Conservation (phyloP, 2,888 invertebrate species). For the Ophonus ardosiacus region DNA sequence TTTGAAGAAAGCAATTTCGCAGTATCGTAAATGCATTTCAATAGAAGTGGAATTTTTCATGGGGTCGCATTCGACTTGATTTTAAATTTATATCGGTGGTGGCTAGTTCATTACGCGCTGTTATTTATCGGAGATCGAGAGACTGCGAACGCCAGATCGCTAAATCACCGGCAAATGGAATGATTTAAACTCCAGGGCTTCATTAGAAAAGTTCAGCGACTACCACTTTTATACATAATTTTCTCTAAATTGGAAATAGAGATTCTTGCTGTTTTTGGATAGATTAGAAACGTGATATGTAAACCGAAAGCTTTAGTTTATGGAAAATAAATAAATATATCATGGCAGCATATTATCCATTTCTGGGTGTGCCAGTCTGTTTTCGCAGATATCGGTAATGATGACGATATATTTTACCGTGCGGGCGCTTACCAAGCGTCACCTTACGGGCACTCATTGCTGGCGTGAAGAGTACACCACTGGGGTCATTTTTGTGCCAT, state of each 20-base stretch:
- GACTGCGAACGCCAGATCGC: conserved; percentile 20
- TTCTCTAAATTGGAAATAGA: background rate
- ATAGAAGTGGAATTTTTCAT: conserved; percentile 34
- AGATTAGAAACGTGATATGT: too few species aligned
- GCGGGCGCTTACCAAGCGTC: too few species aligned
- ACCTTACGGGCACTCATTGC: too few species aligned
- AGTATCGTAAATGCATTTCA: conserved; percentile 1
- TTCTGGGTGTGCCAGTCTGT: too few species aligned
- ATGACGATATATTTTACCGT: too few species aligned
- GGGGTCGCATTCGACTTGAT: conserved; percentile 27
- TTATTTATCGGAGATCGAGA: conserved; percentile 39
- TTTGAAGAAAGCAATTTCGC: background rate
- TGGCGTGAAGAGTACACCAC: too few species aligned
- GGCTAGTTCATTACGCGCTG: conserved; percentile 30
- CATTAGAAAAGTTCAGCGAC: conserved; percentile 22
- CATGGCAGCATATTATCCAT: too few species aligned
- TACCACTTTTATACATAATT: background rate
- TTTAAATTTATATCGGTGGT: conserved; percentile 41
- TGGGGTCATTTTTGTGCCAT: too few species aligned
- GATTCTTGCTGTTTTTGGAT: background rate
- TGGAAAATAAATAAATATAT: too few species aligned
- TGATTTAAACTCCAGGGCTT: conserved; percentile 11
- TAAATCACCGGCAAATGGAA: conserved; percentile 38
- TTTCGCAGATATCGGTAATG: too few species aligned
- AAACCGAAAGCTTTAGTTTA: too few species aligned